A percentile compares a stretch with the other conserved stretches of the same genome.
Conservation (phyloP, 2,888 invertebrate species). For the Sminthurinus aureus region DNA sequence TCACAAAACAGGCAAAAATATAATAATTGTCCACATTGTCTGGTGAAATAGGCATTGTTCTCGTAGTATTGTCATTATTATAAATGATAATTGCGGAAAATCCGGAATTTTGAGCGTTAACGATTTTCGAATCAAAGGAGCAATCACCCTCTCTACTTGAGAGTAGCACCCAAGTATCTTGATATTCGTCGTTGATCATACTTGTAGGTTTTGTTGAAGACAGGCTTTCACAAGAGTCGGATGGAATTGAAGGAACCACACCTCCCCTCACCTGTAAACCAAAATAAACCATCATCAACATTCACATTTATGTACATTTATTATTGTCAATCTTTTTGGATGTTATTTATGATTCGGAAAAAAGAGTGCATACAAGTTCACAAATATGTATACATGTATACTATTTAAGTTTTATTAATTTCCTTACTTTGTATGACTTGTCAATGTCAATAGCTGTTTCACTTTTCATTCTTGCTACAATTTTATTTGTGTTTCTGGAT, state of each 20-base stretch:
- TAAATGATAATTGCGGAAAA: constrained; percentile 35
- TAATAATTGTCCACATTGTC: background rate
- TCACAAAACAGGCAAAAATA: constrained; percentile 25
- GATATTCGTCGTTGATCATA: too few relatives aligned
- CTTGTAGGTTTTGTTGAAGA: background rate
- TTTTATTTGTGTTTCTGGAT: background rate
- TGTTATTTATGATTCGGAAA: too few relatives aligned
- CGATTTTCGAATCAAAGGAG: constrained; percentile 24
- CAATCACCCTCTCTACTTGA: constrained; percentile 14
- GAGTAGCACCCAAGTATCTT: constrained; percentile 27
- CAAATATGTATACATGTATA: too few relatives aligned
- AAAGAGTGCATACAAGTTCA: too few relatives aligned
- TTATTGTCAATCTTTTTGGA: too few relatives aligned
- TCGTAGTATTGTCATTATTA: constrained; percentile 15
- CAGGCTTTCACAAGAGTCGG: constrained; percentile 1
- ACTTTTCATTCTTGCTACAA: constrained; percentile 10
- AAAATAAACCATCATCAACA: background rate
- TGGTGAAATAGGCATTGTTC: constrained; percentile 6
- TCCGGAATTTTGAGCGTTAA: constrained; percentile 28
- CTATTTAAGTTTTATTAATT: too few relatives aligned
- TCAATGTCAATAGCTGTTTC: constrained; percentile 1
- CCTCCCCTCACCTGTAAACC: constrained; percentile 18
- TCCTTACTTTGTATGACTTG: constrained; percentile 12
- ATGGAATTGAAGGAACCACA: background rate
- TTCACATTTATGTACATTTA: too few relatives aligned